These are phyloP conservation scores for Perdita meconis DNA, from an alignment of 2,888 invertebrate genomes.

Conservation along the genomic window DNA sequence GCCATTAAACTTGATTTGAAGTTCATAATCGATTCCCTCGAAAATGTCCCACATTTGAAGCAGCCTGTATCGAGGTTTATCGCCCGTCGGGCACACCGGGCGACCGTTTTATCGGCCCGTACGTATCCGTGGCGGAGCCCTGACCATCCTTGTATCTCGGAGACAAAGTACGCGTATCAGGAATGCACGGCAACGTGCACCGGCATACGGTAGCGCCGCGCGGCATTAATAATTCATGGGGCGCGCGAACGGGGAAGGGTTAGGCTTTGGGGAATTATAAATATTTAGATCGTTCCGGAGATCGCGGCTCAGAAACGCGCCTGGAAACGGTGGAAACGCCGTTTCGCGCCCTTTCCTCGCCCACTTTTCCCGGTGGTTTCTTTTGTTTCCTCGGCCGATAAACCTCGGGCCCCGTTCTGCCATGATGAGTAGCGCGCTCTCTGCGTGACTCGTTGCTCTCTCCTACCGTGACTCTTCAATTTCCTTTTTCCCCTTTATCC, in stretches of 20 bases:
- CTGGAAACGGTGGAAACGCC: constrained; percentile 37
- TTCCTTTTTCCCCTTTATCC: neutral
- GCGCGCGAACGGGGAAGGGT: constrained; percentile 64
- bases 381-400: constrained; percentile 36
- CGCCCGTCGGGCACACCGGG: constrained; percentile 29
- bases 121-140: constrained; percentile 43
- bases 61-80: constrained; percentile 39
- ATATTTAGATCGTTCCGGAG: constrained; percentile 75
- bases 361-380: neutral
- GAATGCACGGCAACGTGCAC: constrained; percentile 69
- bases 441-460: constrained; percentile 20
- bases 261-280: constrained; percentile 75
- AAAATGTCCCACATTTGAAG: constrained; percentile 45
- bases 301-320: constrained; percentile 56
- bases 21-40: too few relatives aligned
- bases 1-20: too few relatives aligned
- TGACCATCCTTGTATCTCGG: constrained; percentile 64
- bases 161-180: constrained; percentile 71
- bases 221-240: constrained; percentile 76
- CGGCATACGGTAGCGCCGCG: constrained; percentile 68
- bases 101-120: constrained; percentile 54
- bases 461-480: neutral
- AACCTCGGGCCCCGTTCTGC: constrained; percentile 25
- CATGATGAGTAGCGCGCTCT: neutral
- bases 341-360: constrained; percentile 17